These are phyloP conservation scores for Hiodon tergisus DNA, from an alignment of 2,113 vertebrate species.

Conservation along the genomic window DNA sequence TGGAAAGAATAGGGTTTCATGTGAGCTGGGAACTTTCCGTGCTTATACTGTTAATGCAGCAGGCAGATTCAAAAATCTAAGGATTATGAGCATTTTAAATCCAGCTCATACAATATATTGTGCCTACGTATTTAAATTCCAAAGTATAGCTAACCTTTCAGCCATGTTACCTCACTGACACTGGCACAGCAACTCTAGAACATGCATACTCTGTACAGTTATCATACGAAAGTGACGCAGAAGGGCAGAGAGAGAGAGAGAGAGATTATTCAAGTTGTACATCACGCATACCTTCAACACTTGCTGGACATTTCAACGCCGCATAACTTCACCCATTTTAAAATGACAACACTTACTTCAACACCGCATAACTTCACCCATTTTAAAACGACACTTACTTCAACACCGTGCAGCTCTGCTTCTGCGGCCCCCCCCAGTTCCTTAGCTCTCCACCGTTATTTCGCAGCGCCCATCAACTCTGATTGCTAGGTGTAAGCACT, in stretches of 20 bases:
- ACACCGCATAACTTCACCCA: slow-evolving; percentile 23
- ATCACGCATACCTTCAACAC: slow-evolving; percentile 45
- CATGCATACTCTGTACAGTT: background rate
- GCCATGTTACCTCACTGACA: no score
- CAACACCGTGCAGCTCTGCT: background rate
- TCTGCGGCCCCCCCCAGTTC: background rate
- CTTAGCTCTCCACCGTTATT: background rate
- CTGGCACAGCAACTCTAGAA: background rate
- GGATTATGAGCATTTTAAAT: background rate
- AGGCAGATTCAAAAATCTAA: background rate
- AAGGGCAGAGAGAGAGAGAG: slow-evolving; percentile 20
- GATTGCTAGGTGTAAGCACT: no score
- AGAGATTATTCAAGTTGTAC: slow-evolving; percentile 27
- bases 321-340: slow-evolving; percentile 29
- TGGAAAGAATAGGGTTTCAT: background rate
- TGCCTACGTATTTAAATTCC: slow-evolving; percentile 24
- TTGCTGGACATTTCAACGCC: slow-evolving; percentile 53
- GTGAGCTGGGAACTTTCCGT: background rate
- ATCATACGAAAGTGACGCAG: background rate
- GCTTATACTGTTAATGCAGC: background rate
- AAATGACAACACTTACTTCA: background rate
- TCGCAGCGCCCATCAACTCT: no score
- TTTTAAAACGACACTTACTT: background rate
- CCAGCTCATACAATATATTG: background rate
- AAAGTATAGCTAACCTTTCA: no score